Evolutionary conservation across 2,797 vertebrate genomes (phyloP).

Genomic region (Rhinichthys osculus): DNA sequence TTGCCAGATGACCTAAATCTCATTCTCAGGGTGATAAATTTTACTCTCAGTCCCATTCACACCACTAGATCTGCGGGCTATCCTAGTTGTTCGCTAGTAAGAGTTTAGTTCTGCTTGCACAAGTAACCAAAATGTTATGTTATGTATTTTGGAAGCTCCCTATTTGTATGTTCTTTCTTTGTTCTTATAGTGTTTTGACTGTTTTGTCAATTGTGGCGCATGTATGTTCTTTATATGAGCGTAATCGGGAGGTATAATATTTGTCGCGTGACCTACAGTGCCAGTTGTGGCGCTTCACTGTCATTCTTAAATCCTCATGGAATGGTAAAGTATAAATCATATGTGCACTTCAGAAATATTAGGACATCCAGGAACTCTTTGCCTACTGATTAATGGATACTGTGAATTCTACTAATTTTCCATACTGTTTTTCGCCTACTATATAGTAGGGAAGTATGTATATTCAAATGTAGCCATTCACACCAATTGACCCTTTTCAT

Average conservation of each 20-base stretch:
- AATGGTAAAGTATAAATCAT: not conserved
- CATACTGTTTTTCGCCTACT: not conserved
- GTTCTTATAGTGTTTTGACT: not conserved
- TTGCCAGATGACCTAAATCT: constrained; percentile 53
- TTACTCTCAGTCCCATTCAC: not conserved
- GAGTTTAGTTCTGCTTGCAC: not conserved
- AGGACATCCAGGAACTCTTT: not conserved
- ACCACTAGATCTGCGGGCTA: not conserved
- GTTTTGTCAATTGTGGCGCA: not conserved
- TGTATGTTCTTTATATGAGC: not conserved
- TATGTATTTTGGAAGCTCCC: not conserved
- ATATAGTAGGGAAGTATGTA: not conserved
- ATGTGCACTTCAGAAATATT: not conserved
- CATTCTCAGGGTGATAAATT: not conserved
- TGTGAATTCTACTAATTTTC: not conserved
- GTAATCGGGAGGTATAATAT: not conserved
- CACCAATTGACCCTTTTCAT: not conserved
- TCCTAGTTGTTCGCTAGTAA: not conserved
- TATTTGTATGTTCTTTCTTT: not conserved
- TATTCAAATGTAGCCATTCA: not conserved
- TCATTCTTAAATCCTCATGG: not conserved
- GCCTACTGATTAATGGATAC: not conserved
- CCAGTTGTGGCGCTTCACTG: not conserved
- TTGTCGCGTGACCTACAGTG: not conserved
- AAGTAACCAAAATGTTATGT: not conserved